phyloP scores from a whole-genome alignment of 2,113 vertebrate species.

The Trachemys scripta region DNA sequence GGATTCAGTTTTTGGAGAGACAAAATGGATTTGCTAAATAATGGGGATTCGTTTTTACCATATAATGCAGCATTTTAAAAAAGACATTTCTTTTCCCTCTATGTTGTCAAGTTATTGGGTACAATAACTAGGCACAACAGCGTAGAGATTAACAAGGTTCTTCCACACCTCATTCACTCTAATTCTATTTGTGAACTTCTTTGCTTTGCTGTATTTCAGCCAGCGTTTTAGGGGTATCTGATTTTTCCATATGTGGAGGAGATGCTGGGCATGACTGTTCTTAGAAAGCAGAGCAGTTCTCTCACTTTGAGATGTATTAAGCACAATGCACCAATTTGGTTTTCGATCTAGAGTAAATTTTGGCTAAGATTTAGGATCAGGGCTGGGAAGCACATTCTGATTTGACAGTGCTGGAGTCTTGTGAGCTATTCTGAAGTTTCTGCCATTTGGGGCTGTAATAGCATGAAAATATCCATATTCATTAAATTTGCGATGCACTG shows the following conservation, averaged over 20 bases:
- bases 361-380: neutral
- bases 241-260: neutral
- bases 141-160: neutral
- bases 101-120: neutral
- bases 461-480: neutral
- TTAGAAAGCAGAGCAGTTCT: neutral
- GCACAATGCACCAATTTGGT: neutral
- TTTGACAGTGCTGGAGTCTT: neutral
- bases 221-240: neutral
- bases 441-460: neutral
- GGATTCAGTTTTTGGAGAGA: constrained; percentile 65
- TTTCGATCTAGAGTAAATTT: neutral
- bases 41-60: constrained; percentile 34
- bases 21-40: constrained; percentile 60
- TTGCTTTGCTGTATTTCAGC: neutral
- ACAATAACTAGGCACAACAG: neutral
- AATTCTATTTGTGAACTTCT: constrained; percentile 17
- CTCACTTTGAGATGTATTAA: neutral
- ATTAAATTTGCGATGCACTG: neutral
- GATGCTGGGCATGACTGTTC: neutral
- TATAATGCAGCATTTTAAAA: neutral
- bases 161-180: neutral
- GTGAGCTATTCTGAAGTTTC: neutral
- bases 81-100: neutral
- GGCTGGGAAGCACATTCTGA: neutral